Conservation (phyloP, 2,888 invertebrate species). For the Latheticus oryzae region DNA sequence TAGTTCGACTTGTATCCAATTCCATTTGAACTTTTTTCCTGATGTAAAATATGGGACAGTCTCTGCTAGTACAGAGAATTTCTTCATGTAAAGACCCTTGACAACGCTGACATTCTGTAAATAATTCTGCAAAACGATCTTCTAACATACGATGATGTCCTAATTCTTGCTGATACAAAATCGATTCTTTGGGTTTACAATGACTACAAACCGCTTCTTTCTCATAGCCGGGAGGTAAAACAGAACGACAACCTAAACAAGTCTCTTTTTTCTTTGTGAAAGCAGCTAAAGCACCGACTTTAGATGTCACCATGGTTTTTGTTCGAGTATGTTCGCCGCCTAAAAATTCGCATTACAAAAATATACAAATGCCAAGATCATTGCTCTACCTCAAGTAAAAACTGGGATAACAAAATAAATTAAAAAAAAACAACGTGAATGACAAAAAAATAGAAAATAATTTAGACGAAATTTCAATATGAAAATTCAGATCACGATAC, state of each 20-base stretch:
- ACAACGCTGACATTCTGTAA: constrained; percentile 99
- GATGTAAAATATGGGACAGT: constrained; percentile 99
- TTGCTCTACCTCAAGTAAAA: too few species aligned
- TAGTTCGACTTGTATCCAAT: constrained; percentile 84
- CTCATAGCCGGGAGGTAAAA: constrained; percentile 77
- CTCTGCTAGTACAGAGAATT: constrained; percentile 96
- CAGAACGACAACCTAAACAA: constrained; percentile 95
- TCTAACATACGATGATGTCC: constrained; percentile 82
- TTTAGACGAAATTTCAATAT: too few species aligned
- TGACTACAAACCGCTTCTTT: constrained; percentile 80
- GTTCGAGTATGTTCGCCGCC: constrained; percentile 97
- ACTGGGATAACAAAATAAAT: too few species aligned
- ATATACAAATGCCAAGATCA: too few species aligned
- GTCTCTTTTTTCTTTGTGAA: constrained; percentile 94
- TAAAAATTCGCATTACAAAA: constrained; percentile 54
- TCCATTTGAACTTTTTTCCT: constrained; percentile 98
- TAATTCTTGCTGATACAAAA: constrained; percentile 87
- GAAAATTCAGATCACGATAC: too few species aligned
- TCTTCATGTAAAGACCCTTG: constrained; percentile 98
- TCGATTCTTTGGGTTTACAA: constrained; percentile 83
- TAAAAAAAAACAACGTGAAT: too few species aligned
- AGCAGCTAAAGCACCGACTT: constrained; percentile 92
- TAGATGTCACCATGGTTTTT: constrained; percentile 92
- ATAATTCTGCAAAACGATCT: constrained; percentile 90
- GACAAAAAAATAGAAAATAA: too few species aligned